These are phyloP conservation scores for Gobius niger DNA, from an alignment of 2,113 vertebrate genomes.

Conservation along the genomic window DNA sequence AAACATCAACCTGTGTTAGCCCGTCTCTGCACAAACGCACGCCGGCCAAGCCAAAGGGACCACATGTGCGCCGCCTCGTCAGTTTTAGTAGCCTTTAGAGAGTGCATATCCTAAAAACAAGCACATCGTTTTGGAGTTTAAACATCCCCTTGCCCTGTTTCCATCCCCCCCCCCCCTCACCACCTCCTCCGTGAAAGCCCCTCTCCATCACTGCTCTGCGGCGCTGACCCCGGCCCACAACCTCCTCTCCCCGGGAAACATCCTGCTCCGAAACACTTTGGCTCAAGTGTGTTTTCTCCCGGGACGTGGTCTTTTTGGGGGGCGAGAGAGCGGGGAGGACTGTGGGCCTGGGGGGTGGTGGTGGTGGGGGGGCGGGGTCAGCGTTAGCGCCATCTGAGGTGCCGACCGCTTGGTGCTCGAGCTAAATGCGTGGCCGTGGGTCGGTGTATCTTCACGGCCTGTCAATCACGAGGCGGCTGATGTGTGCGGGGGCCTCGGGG, in stretches of 20 bases:
- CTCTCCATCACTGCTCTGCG: slow-evolving; percentile 87
- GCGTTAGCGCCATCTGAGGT: slow-evolving; percentile 60
- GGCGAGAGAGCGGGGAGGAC: not conserved
- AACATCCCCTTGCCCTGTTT: slow-evolving; percentile 62
- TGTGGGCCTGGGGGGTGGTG: not conserved
- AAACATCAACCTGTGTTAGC: not conserved
- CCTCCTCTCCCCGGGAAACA: slow-evolving; percentile 96
- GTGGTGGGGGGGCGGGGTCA: not conserved
- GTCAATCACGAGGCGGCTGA: slow-evolving; percentile 73
- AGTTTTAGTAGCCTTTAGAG: slow-evolving; percentile 5
- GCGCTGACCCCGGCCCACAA: slow-evolving; percentile 96
- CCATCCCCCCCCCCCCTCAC: slow-evolving; percentile 69
- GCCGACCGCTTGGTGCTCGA: slow-evolving; percentile 72
- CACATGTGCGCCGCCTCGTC: not conserved
- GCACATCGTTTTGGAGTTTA: slow-evolving; percentile 12
- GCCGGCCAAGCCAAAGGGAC: not conserved
- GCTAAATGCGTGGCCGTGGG: slow-evolving; percentile 76
- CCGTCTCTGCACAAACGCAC: not conserved
- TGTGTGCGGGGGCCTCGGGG: slow-evolving; percentile 69
- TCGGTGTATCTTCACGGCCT: slow-evolving; percentile 79
- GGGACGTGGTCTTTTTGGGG: slow-evolving; percentile 74
- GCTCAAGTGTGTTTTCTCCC: slow-evolving; percentile 98
- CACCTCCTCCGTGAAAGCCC: slow-evolving; percentile 70
- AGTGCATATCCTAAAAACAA: slow-evolving; percentile 7
- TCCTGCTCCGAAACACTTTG: slow-evolving; percentile 99